These are phyloP conservation scores for Microdon myrmicae DNA, from an alignment of 2,888 invertebrate genomes.

Conservation along the genomic window DNA sequence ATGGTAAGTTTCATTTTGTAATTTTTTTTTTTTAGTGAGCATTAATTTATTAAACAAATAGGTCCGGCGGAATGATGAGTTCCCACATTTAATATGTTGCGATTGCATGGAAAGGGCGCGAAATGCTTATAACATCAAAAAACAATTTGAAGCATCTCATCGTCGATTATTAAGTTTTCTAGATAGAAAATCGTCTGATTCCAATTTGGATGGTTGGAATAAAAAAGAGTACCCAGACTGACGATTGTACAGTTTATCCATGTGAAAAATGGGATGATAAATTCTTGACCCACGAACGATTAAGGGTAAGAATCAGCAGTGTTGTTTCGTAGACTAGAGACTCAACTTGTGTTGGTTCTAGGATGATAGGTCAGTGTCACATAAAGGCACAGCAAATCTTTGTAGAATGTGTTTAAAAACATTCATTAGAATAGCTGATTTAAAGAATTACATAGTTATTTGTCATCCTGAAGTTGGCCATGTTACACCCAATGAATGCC, in stretches of 20 bases:
- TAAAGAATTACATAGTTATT: constrained; percentile 65
- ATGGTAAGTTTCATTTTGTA: constrained; percentile 46
- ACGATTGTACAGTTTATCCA: constrained; percentile 58
- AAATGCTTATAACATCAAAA: constrained; percentile 62
- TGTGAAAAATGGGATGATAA: constrained; percentile 64
- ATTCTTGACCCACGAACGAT: constrained; percentile 57
- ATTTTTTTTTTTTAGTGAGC: neutral
- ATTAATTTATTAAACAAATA: constrained; percentile 37
- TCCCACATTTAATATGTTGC: constrained; percentile 64
- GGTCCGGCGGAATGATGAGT: constrained; percentile 65
- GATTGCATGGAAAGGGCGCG: constrained; percentile 60
- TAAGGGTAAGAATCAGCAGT: constrained; percentile 55
- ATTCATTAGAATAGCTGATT: constrained; percentile 66
- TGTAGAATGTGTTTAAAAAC: constrained; percentile 67
- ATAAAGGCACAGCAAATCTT: constrained; percentile 54
- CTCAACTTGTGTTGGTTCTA: constrained; percentile 1
- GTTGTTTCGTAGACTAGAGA: neutral
- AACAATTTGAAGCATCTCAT: constrained; percentile 62
- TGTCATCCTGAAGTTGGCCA: constrained; percentile 55
- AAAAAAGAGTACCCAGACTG: constrained; percentile 61
- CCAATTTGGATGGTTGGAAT: constrained; percentile 25
- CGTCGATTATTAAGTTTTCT: constrained; percentile 58
- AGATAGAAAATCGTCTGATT: too few species aligned
- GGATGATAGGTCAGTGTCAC: constrained; percentile 56
- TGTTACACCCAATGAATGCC: constrained; percentile 58